Evolutionary conservation across 1,140 invertebrate species (phyloP).

Genomic region (Platorchestia sp.): DNA sequence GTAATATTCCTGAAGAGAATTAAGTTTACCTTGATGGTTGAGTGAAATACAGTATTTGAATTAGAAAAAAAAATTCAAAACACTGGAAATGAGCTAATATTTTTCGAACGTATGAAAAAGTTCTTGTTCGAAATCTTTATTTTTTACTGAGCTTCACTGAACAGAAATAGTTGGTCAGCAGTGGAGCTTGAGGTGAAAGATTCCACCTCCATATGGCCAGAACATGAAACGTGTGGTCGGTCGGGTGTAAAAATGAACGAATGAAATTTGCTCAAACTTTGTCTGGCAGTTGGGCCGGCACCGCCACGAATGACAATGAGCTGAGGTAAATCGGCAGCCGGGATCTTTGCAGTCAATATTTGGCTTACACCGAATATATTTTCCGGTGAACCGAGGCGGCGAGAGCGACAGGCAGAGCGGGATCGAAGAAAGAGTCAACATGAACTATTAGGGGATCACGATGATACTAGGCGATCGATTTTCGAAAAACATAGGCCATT

Average conservation of each 20-base stretch:
- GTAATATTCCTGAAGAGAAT: not conserved
- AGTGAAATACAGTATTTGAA: not conserved
- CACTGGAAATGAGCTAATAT: not conserved
- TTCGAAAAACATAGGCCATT: not conserved
- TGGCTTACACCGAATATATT: slow-evolving; percentile 53
- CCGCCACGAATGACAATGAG: slow-evolving; percentile 51
- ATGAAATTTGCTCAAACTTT: slow-evolving; percentile 56
- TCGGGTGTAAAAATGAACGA: slow-evolving; percentile 45
- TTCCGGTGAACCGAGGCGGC: slow-evolving; percentile 27
- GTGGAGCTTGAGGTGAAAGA: not conserved
- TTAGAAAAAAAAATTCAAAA: not conserved
- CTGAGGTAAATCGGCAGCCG: slow-evolving; percentile 48
- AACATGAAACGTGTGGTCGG: slow-evolving; percentile 42
- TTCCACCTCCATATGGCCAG: slow-evolving; percentile 23
- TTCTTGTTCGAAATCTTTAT: not conserved
- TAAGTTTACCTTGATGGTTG: not conserved
- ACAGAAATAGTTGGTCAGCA: not conserved
- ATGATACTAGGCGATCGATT: not conserved
- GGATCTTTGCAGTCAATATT: slow-evolving; percentile 52
- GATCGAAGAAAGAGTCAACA: slow-evolving; percentile 9
- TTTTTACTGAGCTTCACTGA: not conserved
- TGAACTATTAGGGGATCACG: not conserved
- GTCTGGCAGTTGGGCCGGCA: slow-evolving; percentile 52
- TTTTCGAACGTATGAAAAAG: not conserved
- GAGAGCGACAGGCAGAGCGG: not conserved